Base-by-base conservation (phyloP, 2,113 vertebrate genomes). In the Gulo gulo region DNA sequence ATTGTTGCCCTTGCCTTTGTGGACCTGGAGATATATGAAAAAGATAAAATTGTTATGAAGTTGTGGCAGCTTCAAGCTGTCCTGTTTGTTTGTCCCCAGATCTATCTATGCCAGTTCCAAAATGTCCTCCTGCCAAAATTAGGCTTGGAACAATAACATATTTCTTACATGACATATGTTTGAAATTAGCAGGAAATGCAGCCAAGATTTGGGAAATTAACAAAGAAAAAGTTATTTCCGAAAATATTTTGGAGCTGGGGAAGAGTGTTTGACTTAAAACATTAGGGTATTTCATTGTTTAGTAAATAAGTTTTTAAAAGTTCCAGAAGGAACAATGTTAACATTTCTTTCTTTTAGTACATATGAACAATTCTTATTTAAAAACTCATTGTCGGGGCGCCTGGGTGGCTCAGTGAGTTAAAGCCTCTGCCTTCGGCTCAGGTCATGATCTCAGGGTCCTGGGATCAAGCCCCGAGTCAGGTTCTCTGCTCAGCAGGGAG, bases 141-240 rank as follows among this genome's bases (percentile, higher is more conserved):
- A 92, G 94, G 90, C 97, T 98, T 98, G 98, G 96, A 98, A 98
- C 98, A 98, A 98, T 98, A 98, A 98, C 97, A 97, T 98, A 98
- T 98, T 99, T 98, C 97, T 39, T 98, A 96, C 95, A 95, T 95
- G 97, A 98, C 98, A 99, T 98, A 98, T 98, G 98, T 97, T 98
- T 97, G 97, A 98, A 99, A 98, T 98, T 98, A 99, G 80, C 91
- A 98, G 78, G 93, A 98, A 98, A 98, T 97, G 52, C n/a, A 98
- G 98, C 98, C 98, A 98, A 98, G 97, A 94, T 95, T 96, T 98
- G 97, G 97, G 88, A 98, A 99, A 99, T 98, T 99, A 98, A 98
- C 94, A 97, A 96, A 95, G 96, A 98, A 98, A 93, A 98, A 94
- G 55, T 98, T 98, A 97, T 98, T 98, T 98, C 97, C 98, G 95